phyloP scores from a whole-genome alignment of 2,113 vertebrate genomes.

The Entelurus aequoreus region DNA sequence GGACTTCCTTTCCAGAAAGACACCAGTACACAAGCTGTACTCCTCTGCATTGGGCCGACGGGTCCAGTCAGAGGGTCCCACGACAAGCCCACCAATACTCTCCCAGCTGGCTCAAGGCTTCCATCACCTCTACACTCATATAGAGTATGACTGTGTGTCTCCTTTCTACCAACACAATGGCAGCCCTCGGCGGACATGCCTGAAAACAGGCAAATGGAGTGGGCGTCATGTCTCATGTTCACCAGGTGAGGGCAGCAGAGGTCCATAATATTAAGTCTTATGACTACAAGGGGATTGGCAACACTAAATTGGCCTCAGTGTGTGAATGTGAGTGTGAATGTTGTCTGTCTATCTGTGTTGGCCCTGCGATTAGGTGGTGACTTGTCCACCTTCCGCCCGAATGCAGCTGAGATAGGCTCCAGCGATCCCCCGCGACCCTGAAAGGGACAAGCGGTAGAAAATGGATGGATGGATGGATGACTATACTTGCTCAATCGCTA shows the following conservation, averaged over 20 bases:
- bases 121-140: conserved; percentile 87
- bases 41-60: conserved; percentile 75
- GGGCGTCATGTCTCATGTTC: conserved; percentile 90
- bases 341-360: too few relatives aligned
- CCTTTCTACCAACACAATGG: conserved; percentile 88
- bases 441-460: too few relatives aligned
- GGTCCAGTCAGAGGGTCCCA: conserved; percentile 65
- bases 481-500: neutral
- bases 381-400: too few relatives aligned
- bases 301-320: too few relatives aligned
- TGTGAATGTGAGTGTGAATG: too few relatives aligned
- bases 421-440: too few relatives aligned
- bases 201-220: conserved; percentile 96
- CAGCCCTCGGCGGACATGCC: conserved; percentile 88
- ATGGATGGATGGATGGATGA: too few relatives aligned
- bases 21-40: conserved; percentile 87
- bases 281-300: too few relatives aligned
- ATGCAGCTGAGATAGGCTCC: too few relatives aligned
- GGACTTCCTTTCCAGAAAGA: conserved; percentile 75
- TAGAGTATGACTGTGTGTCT: conserved; percentile 90
- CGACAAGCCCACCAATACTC: conserved; percentile 72
- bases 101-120: conserved; percentile 81
- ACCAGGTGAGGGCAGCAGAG: conserved; percentile 82
- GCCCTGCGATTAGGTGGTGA: too few relatives aligned
- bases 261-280: neutral